Evolutionary conservation across 2,797 vertebrate genomes (phyloP), one percentile per base, ranked within the genome.

Genomic region (Loris lydekkerianus): DNA sequence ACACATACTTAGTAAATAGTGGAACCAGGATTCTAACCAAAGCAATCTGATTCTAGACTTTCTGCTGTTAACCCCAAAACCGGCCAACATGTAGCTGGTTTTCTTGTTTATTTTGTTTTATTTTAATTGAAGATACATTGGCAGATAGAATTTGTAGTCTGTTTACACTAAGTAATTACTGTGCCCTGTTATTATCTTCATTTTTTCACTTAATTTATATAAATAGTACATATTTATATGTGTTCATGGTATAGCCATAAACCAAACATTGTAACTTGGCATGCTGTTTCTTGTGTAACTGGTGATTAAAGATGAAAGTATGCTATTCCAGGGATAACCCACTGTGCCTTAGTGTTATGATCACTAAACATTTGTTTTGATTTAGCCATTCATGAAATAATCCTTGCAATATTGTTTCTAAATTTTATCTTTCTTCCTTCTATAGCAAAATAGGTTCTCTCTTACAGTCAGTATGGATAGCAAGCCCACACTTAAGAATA

Each of bases 151-250:
- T 77, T 72, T 46, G 15, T 75, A 89, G 31, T 92, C 80, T n/a
- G n/a, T 83, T 81, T 56, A 92, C 58, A 80, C 11, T 76, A 65
- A 87, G 8, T 78, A 65, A 94, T 67, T 88, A 81, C 67, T 92
- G 80, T 56, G 49, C 63, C 27, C 5, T 91, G 37, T 76, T n/a
- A 46, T 83, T 89, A 78, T 58, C 31, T 65, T 86, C 60, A 40
- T 49, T 93, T 92, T 90, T 90, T 87, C 25, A 86, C 82, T 86
- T 81, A 65, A n/a, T 81, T 31, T 85, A 31, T 58, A 53, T 85
- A 75, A 73, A n/a, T 69, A 43, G 80, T 23, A 21, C 77, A 3
- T n/a, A 34, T 85, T 88, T 31, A 67, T 65, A 65, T 67, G 31
- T 67, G 65, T 67, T 67, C 70, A 46, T 46, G 10, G 17, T 83